Evolutionary conservation across 2,113 vertebrate species (phyloP), one percentile per base, ranked within the genome.

Genomic region (Solea solea): DNA sequence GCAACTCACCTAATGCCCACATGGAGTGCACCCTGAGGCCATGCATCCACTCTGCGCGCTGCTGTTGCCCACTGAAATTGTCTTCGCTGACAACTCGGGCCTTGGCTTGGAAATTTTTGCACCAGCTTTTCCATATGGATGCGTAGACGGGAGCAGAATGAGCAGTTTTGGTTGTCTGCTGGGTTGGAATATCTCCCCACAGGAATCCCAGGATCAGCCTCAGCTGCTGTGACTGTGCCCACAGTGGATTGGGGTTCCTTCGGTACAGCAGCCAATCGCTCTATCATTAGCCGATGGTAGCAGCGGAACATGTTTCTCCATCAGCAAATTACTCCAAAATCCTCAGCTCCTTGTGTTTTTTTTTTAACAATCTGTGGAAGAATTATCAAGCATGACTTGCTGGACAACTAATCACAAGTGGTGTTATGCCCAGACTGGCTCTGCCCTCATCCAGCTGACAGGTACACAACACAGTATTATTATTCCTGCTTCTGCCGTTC

Each of bases 171-270:
- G 78, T 82, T 28, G 83, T 85, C 86, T 87, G 80, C 78, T 64
- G 78, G 77, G 67, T 82, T 79, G 88, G 88, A 90, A 90, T 88
- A 89, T 88, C 81, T 86, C 63, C 65, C 82, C 84, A 78, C 76
- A 86, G 79, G 87, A 88, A 88, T 88, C 81, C 65, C 63, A 28
- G 88, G 88, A 90, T 89, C 78, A 80, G 68, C 60, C 69, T 74
- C 80, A 76, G 72, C 77, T 80, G 81, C 83, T 56, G 56, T 40
- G 45, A 51, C 72, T 52, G 63, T 76, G 65, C 64, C 88, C 74
- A 42, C 64, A 62, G 55, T 39, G 53, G 76, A 76, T 44, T 66
- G 62, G 72, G 76, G 81, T 76, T 62, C 64, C 60, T 59, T 75
- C 77, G 72, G 66, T 82, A 65, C 83, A 27, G 76, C 55, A 12